These are phyloP conservation scores for Pedionomus torquatus DNA, from an alignment of 2,113 vertebrate species.

Conservation along the genomic window DNA sequence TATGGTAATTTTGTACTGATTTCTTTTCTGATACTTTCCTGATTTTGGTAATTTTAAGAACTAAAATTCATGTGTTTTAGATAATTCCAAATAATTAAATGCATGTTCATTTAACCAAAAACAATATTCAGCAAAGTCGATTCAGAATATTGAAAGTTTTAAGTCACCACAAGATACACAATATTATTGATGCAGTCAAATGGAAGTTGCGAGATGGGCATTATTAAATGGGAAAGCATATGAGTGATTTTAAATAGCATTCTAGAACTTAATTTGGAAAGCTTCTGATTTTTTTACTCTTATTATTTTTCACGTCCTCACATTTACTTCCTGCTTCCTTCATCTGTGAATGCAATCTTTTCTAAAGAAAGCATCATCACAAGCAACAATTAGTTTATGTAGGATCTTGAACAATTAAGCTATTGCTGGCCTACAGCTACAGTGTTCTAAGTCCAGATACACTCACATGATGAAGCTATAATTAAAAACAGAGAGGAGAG, in stretches of 20 bases:
- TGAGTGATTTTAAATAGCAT: background rate
- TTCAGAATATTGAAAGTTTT: background rate
- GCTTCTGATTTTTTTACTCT: background rate
- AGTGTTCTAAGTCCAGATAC: background rate
- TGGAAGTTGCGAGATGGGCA: background rate
- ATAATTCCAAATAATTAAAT: background rate
- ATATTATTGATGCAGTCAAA: background rate
- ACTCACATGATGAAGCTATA: background rate
- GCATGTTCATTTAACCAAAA: background rate
- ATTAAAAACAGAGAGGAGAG: conserved; percentile 38
- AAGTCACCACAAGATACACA: background rate
- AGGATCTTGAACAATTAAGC: conserved; percentile 3
- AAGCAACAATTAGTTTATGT: background rate
- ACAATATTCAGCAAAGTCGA: background rate
- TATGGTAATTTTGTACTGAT: background rate
- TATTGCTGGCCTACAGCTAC: background rate
- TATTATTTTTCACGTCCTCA: background rate
- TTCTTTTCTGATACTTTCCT: background rate
- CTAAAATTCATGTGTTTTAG: background rate
- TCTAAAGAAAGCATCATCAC: conserved; percentile 27
- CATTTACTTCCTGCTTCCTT: conserved; percentile 11
- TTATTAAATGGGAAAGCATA: background rate
- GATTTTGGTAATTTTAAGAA: background rate
- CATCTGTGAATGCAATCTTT: conserved; percentile 8
- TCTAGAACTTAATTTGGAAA: conserved; percentile 1